Percentiles rank a stretch among this genome's conserved stretches.
These are phyloP conservation scores for Harpia harpyja DNA, from an alignment of 2,797 vertebrate genomes.

Conservation along the genomic window DNA sequence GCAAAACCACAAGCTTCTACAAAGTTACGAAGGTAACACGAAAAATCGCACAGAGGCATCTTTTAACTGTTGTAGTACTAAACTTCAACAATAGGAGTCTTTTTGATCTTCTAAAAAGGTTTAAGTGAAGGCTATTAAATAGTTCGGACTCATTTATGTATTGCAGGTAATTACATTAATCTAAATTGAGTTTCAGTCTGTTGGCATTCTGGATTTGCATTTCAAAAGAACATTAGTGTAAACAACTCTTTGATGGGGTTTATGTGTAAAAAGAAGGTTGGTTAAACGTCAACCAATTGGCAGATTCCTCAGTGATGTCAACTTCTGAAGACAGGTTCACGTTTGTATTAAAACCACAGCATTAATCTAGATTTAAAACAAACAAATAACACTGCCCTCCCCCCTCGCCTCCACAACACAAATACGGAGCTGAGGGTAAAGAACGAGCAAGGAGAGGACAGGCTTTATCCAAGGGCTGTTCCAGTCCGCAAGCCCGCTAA, in stretches of 20 bases:
- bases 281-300: constrained; percentile 32
- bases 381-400: background rate
- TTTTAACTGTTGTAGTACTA: constrained; percentile 25
- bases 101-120: constrained; percentile 38
- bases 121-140: constrained; percentile 47
- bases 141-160: constrained; percentile 32
- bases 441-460: background rate
- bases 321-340: constrained; percentile 1
- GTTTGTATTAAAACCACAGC: background rate
- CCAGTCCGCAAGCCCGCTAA: background rate
- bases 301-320: constrained; percentile 10
- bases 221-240: constrained; percentile 42
- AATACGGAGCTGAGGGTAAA: background rate
- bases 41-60: background rate
- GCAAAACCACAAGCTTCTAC: background rate
- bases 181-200: constrained; percentile 52
- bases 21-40: background rate
- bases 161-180: constrained; percentile 62
- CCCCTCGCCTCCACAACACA: background rate
- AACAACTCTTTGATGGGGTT: constrained; percentile 47
- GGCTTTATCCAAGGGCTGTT: background rate
- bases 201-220: constrained; percentile 6
- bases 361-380: background rate
- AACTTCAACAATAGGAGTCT: constrained; percentile 39
- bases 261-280: constrained; percentile 22